phyloP scores from a whole-genome alignment of 2,113 vertebrate genomes.

The Stigmatopora nigra region DNA sequence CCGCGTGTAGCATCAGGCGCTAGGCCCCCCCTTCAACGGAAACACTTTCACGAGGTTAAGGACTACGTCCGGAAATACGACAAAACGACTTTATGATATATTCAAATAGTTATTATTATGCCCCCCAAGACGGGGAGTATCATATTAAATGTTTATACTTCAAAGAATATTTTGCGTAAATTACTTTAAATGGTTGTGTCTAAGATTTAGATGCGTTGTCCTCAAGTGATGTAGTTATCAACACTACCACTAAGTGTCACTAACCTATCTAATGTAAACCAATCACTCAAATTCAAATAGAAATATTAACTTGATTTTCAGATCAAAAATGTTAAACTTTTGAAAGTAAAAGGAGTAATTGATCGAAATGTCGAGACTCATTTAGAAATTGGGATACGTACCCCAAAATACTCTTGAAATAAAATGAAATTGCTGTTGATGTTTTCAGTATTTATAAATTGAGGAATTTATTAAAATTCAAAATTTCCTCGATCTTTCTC shows the following conservation, averaged over 20 bases:
- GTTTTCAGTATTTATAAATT: not conserved
- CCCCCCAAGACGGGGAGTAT: not conserved
- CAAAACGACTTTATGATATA: not conserved
- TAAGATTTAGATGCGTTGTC: not conserved
- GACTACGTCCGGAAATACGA: constrained; percentile 49
- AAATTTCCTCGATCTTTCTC: too few species aligned
- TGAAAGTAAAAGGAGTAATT: too few species aligned
- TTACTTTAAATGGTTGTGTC: not conserved
- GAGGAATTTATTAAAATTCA: not conserved
- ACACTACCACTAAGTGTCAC: constrained; percentile 38
- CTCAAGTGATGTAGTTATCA: constrained; percentile 15
- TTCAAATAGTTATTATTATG: not conserved
- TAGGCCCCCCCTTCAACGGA: constrained; percentile 60
- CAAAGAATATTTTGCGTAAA: fast-evolving
- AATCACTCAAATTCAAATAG: not conserved
- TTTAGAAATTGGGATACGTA: not conserved
- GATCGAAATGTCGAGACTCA: too few species aligned
- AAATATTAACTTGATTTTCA: not conserved
- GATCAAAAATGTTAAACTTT: not conserved
- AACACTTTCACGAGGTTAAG: not conserved
- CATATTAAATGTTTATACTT: not conserved
- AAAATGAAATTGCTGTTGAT: not conserved
- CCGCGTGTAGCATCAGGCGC: constrained; percentile 72
- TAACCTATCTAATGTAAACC: constrained; percentile 17
- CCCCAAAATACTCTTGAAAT: not conserved